phyloP scores from a whole-genome alignment of 2,797 vertebrate species.

The Vespertilio murinus region DNA sequence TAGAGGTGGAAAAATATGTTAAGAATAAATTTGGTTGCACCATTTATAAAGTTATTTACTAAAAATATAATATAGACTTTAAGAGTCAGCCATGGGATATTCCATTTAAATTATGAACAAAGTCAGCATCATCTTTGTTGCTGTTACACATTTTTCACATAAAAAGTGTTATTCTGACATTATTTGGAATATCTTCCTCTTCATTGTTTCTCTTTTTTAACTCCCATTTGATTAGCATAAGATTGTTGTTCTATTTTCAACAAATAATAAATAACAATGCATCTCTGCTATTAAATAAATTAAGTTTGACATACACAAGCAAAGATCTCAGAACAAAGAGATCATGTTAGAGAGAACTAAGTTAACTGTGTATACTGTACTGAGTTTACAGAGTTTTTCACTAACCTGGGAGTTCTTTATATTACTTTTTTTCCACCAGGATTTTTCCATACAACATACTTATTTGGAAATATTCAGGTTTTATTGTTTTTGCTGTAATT shows the following conservation, averaged over 20 bases:
- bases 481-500: neutral
- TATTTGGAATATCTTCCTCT: neutral
- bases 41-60: neutral
- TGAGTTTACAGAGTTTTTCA: neutral
- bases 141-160: neutral
- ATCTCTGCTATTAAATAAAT: neutral
- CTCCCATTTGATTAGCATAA: neutral
- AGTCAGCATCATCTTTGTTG: neutral
- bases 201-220: neutral
- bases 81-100: neutral
- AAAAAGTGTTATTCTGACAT: neutral
- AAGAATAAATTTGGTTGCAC: neutral
- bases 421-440: neutral
- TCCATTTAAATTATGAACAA: constrained; percentile 14
- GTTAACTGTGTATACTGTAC: neutral
- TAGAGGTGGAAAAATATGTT: neutral
- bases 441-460: neutral
- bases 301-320: neutral
- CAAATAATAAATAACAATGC: constrained; percentile 10
- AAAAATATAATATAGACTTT: neutral
- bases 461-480: constrained; percentile 13
- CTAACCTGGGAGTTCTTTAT: neutral
- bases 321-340: neutral
- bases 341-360: neutral
- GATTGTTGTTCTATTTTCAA: neutral